Base-by-base conservation (phyloP, 2,888 invertebrate genomes). In the Epinotia demarniana region DNA sequence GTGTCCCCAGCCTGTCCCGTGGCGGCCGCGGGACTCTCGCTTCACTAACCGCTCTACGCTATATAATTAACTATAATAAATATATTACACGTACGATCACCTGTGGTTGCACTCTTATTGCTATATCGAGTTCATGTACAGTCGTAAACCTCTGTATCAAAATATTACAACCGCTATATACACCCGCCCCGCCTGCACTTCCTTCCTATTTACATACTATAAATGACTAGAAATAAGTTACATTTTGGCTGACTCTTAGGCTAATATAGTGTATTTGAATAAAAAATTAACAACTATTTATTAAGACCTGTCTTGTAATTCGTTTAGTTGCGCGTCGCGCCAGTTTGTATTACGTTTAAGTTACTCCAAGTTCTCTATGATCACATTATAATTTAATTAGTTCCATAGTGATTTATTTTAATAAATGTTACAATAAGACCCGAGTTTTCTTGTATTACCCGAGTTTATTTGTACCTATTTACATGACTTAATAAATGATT, bases 231-330 rank as follows among this genome's bases (percentile, higher is more conserved):
- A 81, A 78, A 79, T 64, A 75, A 77, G 77, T 80, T 75, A 81
- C 80, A 81, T 80, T 82, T 86, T 83, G 84, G 82, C 81, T 80
- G 80, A 80, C 78, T 81, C 81, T 82, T 83, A 82, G 78, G 78
- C 82, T 82, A 81, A 78, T 79, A 78, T 77, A 81, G 81, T 78
- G 81, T 79, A 77, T 79, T 77, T 75, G 78, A 79, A 81, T 81
- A 85, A 80, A 79, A 80, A 80, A 80, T 80, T 82, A 81, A 82
- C 78, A 81, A 83, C 84, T 84, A 84, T 83, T 83, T 84, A 81
- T 81, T 49, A 86, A 86, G 76, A 90, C 91, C 90, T 90, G 91
- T 90, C 82, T 85, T 84, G 84, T 90, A 92, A 92, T 92, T 92
- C 92, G 92, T 91, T 91, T 82, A 84, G 89, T 90, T 90, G 83